phyloP scores from a whole-genome alignment of 2,797 vertebrate genomes.

The Eutrigla gurnardus region DNA sequence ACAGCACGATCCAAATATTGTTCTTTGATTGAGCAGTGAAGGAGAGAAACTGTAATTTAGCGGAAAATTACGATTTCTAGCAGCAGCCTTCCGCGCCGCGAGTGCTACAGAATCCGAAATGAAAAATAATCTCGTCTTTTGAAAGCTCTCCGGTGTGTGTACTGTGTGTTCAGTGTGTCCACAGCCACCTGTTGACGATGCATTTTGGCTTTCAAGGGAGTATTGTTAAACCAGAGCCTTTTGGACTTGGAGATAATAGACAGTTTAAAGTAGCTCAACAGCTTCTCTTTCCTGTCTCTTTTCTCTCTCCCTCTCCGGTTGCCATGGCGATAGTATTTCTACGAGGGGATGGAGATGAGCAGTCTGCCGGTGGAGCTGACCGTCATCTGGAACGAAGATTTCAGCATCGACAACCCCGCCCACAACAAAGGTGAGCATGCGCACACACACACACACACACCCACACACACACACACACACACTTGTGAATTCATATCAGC shows the following conservation, averaged over 20 bases:
- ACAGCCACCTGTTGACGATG: conserved; percentile 62
- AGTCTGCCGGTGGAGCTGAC: conserved; percentile 96
- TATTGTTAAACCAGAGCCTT: conserved; percentile 31
- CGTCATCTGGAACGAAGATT: conserved; percentile 98
- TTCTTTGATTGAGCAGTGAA: conserved; percentile 72
- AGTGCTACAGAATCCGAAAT: conserved; percentile 52
- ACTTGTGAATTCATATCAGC: conserved; percentile 6
- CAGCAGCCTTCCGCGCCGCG: conserved; percentile 49
- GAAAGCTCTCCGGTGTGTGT: conserved; percentile 72
- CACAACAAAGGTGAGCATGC: conserved; percentile 92
- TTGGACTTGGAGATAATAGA: conserved; percentile 53
- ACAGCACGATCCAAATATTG: conserved; percentile 75
- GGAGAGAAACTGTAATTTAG: conserved; percentile 74
- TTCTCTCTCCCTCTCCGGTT: conserved; percentile 61
- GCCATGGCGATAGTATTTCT: conserved; percentile 90
- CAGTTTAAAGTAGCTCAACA: conserved; percentile 54
- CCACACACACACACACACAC: neutral
- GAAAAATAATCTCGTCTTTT: conserved; percentile 50
- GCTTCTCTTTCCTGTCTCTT: conserved; percentile 33
- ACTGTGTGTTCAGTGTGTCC: conserved; percentile 11
- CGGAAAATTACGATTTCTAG: conserved; percentile 71
- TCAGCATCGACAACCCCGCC: conserved; percentile 98
- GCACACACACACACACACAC: neutral
- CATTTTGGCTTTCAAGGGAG: conserved; percentile 31
- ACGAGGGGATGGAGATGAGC: conserved; percentile 98